Evolutionary conservation across 2,888 invertebrate species (phyloP), one percentile per base, ranked within the genome.

Genomic region (Coremacera marginata): DNA sequence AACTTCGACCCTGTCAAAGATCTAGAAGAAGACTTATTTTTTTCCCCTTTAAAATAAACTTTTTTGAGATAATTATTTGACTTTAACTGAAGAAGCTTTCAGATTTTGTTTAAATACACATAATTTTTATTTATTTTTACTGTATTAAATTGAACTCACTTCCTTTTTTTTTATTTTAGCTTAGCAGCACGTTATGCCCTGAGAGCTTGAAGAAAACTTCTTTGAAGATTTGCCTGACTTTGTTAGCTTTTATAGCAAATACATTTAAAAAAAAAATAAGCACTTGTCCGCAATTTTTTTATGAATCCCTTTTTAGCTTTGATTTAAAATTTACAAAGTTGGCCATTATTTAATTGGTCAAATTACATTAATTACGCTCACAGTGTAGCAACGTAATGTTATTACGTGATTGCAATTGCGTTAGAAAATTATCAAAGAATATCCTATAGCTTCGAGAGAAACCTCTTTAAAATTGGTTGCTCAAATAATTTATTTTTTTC

Each of bases 251-350:
- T 55, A 70, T 70, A 31, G 57, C 57, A 14, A 55, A 22, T 1
- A 19, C n/a, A n/a, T n/a, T n/a, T n/a, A 55, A 22, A 19, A 19
- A 9, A 55, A 22, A 7, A 19, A 55, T 2, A 55, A 55, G 11
- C 11, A 2, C 19, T 8, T 7, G 19, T 1, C n/a, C 19, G 22
- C 19, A 27, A 3, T 19, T 8, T 25, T 57, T 25, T 49, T 27
- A 34, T 22, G 63, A 3, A 8, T 5, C 0, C 16, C 9, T 27
- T 8, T 16, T 5, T 4, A 16, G 37, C 37, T 37, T 71, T 60
- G 62, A 72, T 62, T 27, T 49, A 16, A 37, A 72, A 72, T 72
- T 60, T 62, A 72, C 62, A 72, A 72, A 72, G 60, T 55, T 31
- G 22, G 51, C 27, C 72, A n/a, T 8, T 25, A 62, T 19, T 22